Conservation (phyloP, 1,140 invertebrate genomes). For the Acromyrmex charruanus region DNA sequence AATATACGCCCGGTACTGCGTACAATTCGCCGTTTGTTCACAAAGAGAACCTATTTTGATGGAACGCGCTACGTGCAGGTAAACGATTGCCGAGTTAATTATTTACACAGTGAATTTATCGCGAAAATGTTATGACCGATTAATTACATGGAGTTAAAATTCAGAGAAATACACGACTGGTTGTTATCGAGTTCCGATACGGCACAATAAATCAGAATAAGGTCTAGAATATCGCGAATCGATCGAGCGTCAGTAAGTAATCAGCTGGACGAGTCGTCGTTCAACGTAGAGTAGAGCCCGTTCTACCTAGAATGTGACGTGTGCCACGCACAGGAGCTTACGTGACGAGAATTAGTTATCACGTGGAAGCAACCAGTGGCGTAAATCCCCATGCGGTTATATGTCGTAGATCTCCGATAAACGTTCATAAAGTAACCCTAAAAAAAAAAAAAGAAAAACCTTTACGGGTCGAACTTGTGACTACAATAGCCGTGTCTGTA, state of each 20-base stretch:
- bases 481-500: no score
- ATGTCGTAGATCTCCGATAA: slow-evolving; percentile 18
- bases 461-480: neutral
- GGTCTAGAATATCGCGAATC: slow-evolving; percentile 16
- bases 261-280: slow-evolving; percentile 45
- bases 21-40: slow-evolving; percentile 64
- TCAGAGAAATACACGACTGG: slow-evolving; percentile 39
- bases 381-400: slow-evolving; percentile 64
- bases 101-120: slow-evolving; percentile 66
- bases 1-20: slow-evolving; percentile 33
- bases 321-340: slow-evolving; percentile 42
- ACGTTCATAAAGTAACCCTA: neutral
- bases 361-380: slow-evolving; percentile 73
- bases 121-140: slow-evolving; percentile 42
- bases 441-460: no score
- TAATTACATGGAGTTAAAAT: slow-evolving; percentile 27
- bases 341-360: slow-evolving; percentile 72
- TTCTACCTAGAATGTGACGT: slow-evolving; percentile 63
- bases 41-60: slow-evolving; percentile 67
- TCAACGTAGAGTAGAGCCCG: slow-evolving; percentile 20
- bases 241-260: slow-evolving; percentile 40
- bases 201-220: slow-evolving; percentile 7
- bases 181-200: neutral
- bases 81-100: slow-evolving; percentile 72
- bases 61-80: slow-evolving; percentile 37